Percentiles rank a stretch among this genome's conserved stretches.
Conservation (phyloP, 2,113 vertebrate species). For the Xenopus laevis region DNA sequence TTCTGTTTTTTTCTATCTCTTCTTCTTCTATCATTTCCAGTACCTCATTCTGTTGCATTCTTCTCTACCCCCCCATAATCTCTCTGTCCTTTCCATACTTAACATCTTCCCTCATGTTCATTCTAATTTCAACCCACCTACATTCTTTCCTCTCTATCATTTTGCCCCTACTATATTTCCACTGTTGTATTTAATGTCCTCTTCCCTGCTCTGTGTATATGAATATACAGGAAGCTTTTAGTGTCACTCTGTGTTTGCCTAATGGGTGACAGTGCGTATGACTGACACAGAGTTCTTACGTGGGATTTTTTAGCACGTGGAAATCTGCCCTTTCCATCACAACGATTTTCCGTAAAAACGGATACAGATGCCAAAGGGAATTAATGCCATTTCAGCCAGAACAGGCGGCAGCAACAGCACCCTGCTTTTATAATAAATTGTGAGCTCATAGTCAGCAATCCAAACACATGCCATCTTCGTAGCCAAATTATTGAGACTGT, state of each 20-base stretch:
- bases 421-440: neutral
- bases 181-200: constrained; percentile 2
- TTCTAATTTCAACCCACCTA: too few species aligned
- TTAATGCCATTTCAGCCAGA: neutral
- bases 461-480: neutral
- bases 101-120: neutral
- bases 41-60: neutral
- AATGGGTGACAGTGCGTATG: neutral
- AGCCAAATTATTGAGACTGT: neutral
- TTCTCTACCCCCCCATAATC: neutral
- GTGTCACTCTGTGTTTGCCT: constrained; percentile 20
- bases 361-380: neutral
- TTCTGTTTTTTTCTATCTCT: neutral
- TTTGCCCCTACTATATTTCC: neutral
- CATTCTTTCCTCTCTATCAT: neutral
- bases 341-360: neutral
- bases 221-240: constrained; percentile 37
- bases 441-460: constrained; percentile 9
- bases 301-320: neutral
- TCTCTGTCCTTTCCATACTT: neutral
- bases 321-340: neutral
- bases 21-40: neutral
- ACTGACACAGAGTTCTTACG: neutral
- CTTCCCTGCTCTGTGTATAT: constrained; percentile 6
- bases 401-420: too few species aligned